Evolutionary conservation across 2,113 vertebrate genomes (phyloP).

Genomic region (Menidia beryllina): DNA sequence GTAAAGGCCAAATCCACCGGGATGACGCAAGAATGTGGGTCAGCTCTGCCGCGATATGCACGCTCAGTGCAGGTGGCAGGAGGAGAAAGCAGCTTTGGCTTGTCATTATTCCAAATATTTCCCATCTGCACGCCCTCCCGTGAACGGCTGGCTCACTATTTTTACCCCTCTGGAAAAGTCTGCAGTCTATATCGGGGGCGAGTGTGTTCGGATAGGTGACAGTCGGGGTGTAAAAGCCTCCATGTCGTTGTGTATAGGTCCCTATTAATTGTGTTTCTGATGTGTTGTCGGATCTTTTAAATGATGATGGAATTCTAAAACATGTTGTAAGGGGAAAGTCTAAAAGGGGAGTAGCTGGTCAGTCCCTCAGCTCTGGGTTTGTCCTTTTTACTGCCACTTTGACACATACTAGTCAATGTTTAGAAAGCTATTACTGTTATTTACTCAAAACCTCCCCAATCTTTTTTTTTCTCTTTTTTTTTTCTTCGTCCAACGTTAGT

Average conservation of each 20-base stretch:
- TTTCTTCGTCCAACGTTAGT: conserved; percentile 15
- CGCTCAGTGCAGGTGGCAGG: conserved; percentile 51
- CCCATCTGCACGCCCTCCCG: conserved; percentile 47
- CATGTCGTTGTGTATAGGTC: conserved; percentile 19
- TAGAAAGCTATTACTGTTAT: conserved; percentile 49
- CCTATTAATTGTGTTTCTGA: conserved; percentile 18
- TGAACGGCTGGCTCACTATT: conserved; percentile 53
- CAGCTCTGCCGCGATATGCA: conserved; percentile 38
- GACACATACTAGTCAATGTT: conserved; percentile 65
- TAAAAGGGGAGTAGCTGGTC: conserved; percentile 4
- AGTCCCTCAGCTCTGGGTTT: conserved; percentile 34
- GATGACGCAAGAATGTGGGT: conserved; percentile 63
- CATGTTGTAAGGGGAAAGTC: conserved; percentile 13
- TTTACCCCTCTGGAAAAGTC: conserved; percentile 52
- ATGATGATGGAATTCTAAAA: conserved; percentile 18
- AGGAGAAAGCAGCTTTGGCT: conserved; percentile 27
- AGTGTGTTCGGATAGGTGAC: conserved; percentile 26
- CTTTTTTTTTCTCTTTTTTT: conserved; percentile 42
- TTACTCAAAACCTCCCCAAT: conserved; percentile 1
- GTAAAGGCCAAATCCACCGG: conserved; percentile 47
- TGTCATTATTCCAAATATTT: conserved; percentile 56
- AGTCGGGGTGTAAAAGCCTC: conserved; percentile 42
- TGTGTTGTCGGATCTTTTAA: conserved; percentile 1
- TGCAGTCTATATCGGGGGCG: conserved; percentile 44
- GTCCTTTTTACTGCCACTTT: conserved; percentile 36